Percentiles rank a stretch among this genome's conserved stretches.
These are phyloP conservation scores for Lepidotrigona ventralis DNA, from an alignment of 1,140 invertebrate genomes.

Conservation along the genomic window DNA sequence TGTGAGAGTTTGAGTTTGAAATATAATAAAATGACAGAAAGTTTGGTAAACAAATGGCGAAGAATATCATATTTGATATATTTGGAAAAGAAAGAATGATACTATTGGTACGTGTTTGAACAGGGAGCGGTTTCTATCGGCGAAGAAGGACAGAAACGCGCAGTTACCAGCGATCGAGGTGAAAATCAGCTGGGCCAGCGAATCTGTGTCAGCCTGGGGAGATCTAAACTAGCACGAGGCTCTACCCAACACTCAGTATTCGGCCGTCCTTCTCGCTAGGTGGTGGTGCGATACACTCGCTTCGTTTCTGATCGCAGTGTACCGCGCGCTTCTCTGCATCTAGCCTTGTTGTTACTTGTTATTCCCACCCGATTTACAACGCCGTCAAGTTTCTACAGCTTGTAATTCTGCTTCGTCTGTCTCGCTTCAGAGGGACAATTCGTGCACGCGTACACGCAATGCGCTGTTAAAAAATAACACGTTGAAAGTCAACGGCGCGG, in stretches of 20 bases:
- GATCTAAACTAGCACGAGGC: constrained; percentile 42
- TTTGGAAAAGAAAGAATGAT: background rate
- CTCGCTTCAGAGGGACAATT: background rate
- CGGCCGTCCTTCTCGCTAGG: constrained; percentile 58
- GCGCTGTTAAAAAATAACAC: background rate
- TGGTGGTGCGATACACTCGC: constrained; percentile 22
- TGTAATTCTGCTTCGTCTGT: too few relatives aligned
- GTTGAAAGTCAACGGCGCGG: too few relatives aligned
- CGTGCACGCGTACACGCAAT: background rate
- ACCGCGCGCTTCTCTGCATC: background rate
- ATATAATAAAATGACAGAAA: background rate
- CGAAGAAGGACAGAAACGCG: constrained; percentile 31
- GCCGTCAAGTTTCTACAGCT: too few relatives aligned
- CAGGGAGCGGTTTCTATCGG: background rate
- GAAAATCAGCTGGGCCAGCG: constrained; percentile 48
- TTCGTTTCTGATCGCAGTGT: background rate
- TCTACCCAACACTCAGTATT: constrained; percentile 56
- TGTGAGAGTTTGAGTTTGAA: background rate
- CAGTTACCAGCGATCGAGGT: constrained; percentile 44
- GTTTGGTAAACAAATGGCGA: background rate
- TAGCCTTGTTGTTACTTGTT: background rate
- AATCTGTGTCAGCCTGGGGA: constrained; percentile 69
- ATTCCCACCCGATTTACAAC: too few relatives aligned
- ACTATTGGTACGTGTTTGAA: background rate
- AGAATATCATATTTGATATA: background rate